phyloP scores from a whole-genome alignment of 2,888 invertebrate species.

The Athalia rosae region DNA sequence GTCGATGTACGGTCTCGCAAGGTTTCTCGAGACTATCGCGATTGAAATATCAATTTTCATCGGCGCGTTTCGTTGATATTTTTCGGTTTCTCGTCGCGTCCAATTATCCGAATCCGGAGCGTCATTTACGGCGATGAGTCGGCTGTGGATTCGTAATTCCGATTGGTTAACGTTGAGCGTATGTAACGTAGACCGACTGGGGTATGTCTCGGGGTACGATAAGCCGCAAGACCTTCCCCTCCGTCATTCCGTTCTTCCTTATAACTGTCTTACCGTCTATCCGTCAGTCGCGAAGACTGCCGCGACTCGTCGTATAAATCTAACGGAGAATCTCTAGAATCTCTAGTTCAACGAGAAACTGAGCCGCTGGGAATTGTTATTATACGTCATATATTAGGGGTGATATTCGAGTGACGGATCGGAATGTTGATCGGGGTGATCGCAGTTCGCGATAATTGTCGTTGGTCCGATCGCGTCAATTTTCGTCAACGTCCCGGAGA shows the following conservation, averaged over 20 bases:
- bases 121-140: too few relatives aligned
- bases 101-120: too few relatives aligned
- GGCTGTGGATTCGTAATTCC: too few relatives aligned
- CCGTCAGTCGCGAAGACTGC: neutral
- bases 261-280: neutral
- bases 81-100: too few relatives aligned
- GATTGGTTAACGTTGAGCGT: too few relatives aligned
- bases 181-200: too few relatives aligned
- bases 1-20: too few relatives aligned
- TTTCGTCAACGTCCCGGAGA: neutral
- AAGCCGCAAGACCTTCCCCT: neutral
- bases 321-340: conserved; percentile 22
- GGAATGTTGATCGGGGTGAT: conserved; percentile 27
- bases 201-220: too few relatives aligned
- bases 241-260: conserved; percentile 2
- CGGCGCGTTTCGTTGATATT: too few relatives aligned
- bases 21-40: too few relatives aligned
- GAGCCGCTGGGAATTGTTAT: neutral
- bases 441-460: neutral
- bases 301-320: neutral
- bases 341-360: neutral
- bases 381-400: neutral
- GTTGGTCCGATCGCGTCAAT: conserved; percentile 6
- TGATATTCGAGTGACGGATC: conserved; percentile 26
- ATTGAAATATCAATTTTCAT: too few relatives aligned